Evolutionary conservation across 35 echinoderm and acorn worm genomes (phyloP).

Genomic region (Lytechinus pictus): DNA sequence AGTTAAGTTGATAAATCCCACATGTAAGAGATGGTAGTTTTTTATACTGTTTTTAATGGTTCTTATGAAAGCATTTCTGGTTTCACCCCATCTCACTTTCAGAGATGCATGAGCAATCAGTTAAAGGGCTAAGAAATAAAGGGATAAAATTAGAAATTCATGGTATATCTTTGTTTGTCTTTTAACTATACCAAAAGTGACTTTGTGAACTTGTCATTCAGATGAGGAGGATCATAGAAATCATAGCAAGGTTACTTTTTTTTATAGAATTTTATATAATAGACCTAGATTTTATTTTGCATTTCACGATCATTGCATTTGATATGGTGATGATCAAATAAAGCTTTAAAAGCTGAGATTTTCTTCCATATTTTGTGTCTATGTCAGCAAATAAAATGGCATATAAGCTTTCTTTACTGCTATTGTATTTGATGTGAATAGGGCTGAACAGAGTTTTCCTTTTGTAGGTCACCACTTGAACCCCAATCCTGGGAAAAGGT

Average conservation of each 20-base stretch:
- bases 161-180: neutral
- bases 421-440: too few species aligned
- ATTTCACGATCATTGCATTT: neutral
- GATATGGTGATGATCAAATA: neutral
- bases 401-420: too few species aligned
- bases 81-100: neutral
- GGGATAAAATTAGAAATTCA: neutral
- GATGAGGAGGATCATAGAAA: neutral
- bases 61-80: neutral
- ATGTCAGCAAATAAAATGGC: neutral
- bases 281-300: neutral
- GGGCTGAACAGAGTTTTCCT: neutral
- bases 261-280: too few species aligned
- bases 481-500: neutral
- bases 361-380: neutral
- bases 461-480: neutral
- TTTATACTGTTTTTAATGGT: neutral
- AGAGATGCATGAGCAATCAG: neutral
- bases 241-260: neutral
- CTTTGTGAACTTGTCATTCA: neutral
- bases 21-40: neutral
- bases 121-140: neutral
- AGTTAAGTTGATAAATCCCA: neutral
- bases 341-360: neutral
- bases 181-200: neutral